Percentiles rank a stretch among this genome's conserved stretches.
phyloP scores from a whole-genome alignment of 2,797 vertebrate genomes.

The Galaxias olidus region DNA sequence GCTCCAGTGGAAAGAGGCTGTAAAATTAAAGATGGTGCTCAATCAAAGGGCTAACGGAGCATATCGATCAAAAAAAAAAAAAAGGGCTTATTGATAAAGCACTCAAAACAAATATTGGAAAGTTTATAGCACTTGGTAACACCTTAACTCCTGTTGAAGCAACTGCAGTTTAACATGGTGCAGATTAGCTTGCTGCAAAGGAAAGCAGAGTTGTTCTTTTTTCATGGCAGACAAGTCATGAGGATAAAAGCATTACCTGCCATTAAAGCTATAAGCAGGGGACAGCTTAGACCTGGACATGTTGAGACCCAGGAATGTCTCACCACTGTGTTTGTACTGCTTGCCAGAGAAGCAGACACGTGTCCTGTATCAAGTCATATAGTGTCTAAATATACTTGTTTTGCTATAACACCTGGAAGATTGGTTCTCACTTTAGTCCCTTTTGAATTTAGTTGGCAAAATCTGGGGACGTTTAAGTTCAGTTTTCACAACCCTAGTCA shows the following conservation, averaged over 20 bases:
- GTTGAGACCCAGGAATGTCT: no score
- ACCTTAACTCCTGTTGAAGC: constrained; percentile 15
- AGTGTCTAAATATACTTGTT: no score
- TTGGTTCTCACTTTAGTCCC: no score
- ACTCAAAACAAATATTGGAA: constrained; percentile 67
- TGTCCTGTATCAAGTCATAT: no score
- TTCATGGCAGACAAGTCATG: not conserved
- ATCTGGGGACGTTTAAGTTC: no score
- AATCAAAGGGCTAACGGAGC: constrained; percentile 66
- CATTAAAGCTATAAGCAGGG: not conserved
- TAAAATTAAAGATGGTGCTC: constrained; percentile 70
- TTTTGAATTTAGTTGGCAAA: no score
- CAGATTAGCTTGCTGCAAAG: not conserved
- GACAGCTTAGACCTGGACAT: no score
- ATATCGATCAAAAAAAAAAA: constrained; percentile 68
- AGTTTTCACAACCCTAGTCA: no score
- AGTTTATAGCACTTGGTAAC: constrained; percentile 49
- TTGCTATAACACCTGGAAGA: no score
- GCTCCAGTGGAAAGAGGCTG: constrained; percentile 52
- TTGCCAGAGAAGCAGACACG: no score
- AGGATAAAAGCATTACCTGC: not conserved
- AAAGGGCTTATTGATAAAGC: constrained; percentile 75
- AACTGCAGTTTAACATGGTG: constrained; percentile 20
- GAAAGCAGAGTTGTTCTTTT: not conserved
- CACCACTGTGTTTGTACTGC: no score